phyloP scores from a whole-genome alignment of 2,888 invertebrate genomes.

The Uloborus plumipes region DNA sequence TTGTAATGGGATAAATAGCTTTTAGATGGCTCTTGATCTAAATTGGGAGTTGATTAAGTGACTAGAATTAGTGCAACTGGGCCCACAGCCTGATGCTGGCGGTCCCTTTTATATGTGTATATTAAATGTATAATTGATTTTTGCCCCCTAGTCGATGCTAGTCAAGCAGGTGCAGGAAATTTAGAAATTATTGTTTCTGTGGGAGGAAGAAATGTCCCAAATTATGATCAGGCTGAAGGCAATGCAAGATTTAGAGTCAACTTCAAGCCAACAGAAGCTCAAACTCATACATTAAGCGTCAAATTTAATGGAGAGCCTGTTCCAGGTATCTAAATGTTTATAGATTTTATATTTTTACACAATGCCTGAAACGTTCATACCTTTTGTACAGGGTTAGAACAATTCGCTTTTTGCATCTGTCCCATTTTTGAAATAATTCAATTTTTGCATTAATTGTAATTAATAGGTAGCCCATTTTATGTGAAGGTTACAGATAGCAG shows the following conservation, averaged over 20 bases:
- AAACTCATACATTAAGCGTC: conserved; percentile 91
- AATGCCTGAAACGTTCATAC: background rate
- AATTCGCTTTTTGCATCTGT: background rate
- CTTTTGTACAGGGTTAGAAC: background rate
- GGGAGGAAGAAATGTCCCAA: conserved; percentile 95
- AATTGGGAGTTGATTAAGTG: too few relatives aligned
- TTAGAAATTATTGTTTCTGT: conserved; percentile 97
- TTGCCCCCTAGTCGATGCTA: conserved; percentile 74
- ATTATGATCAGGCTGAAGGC: conserved; percentile 97
- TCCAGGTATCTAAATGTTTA: conserved; percentile 77
- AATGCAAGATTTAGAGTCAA: conserved; percentile 94
- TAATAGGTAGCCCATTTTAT: conserved; percentile 90
- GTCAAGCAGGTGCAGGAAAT: conserved; percentile 88
- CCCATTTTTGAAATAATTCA: background rate
- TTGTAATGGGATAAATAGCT: too few relatives aligned
- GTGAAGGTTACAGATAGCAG: conserved; percentile 83
- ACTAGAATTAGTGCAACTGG: too few relatives aligned
- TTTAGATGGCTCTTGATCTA: too few relatives aligned
- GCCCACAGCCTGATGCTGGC: too few relatives aligned
- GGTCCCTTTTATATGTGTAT: background rate
- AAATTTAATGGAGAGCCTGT: conserved; percentile 96
- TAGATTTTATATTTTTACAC: background rate
- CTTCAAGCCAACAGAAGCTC: conserved; percentile 92
- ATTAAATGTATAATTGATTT: background rate
- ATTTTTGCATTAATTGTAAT: background rate